Conservation (phyloP, 2,797 vertebrate genomes). For the Leuciscus waleckii region DNA sequence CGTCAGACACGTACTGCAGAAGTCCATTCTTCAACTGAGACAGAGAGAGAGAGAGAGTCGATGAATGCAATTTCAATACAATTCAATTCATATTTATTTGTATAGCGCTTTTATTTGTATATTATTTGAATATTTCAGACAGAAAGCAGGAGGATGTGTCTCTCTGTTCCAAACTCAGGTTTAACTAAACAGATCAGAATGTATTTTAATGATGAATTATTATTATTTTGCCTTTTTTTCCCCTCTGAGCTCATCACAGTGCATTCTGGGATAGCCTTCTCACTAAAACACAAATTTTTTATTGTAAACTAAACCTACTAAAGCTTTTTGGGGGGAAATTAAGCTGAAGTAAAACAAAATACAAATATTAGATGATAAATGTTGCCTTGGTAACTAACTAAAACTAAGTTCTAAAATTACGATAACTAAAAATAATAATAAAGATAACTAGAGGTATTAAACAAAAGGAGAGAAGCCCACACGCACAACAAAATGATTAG, state of each 20-base stretch:
- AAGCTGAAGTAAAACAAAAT: not conserved
- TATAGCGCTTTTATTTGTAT: no score
- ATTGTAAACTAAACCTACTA: not conserved
- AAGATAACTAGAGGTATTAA: not conserved
- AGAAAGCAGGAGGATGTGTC: no score
- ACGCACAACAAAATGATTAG: not conserved
- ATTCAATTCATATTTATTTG: no score
- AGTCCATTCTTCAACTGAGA: slow-evolving; percentile 91
- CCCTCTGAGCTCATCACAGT: not conserved
- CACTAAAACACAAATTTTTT: not conserved
- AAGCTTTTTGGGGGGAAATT: not conserved
- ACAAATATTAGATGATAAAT: not conserved
- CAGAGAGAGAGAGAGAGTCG: not conserved
- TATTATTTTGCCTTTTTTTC: not conserved
- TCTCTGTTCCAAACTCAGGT: not conserved
- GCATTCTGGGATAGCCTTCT: not conserved
- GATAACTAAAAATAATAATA: not conserved
- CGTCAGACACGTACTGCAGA: slow-evolving; percentile 91
- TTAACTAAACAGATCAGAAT: not conserved
- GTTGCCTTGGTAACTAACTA: not conserved
- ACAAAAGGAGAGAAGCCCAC: no score
- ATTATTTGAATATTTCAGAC: no score
- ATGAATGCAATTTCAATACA: no score
- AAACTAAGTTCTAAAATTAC: not conserved
- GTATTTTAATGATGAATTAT: not conserved